A percentile compares a stretch with the other conserved stretches of the same genome.
Conservation (phyloP, 2,113 vertebrate genomes). For the Brachionichthys hirsutus region DNA sequence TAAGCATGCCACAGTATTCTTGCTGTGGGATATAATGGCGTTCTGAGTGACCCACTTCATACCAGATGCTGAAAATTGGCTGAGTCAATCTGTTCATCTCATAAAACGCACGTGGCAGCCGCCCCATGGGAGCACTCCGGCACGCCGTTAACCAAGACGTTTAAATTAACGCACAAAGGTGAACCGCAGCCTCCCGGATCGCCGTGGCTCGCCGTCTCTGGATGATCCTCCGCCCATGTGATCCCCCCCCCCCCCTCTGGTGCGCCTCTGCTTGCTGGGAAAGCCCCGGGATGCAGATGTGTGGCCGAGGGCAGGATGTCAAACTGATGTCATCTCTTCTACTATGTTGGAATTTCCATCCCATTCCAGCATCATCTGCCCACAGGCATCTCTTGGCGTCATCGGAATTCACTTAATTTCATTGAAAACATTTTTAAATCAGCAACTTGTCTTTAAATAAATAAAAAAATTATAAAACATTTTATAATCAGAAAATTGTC, state of each 20-base stretch:
- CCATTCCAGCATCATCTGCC: not conserved
- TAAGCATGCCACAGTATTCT: not conserved
- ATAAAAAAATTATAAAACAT: no score
- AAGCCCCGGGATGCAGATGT: conserved; percentile 26
- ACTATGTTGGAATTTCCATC: conserved; percentile 15
- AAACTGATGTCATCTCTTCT: conserved; percentile 25
- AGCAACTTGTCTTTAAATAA: no score
- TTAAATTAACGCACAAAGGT: conserved; percentile 61
- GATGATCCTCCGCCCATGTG: conserved; percentile 33
- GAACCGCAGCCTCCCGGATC: conserved; percentile 45
- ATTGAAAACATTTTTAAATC: no score
- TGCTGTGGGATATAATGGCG: conserved; percentile 2
- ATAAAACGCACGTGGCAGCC: conserved; percentile 3
- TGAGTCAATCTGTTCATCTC: conserved; percentile 26
- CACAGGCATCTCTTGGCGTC: no score
- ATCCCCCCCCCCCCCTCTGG: conserved; percentile 3
- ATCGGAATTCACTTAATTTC: no score
- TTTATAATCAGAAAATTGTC: no score
- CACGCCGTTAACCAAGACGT: conserved; percentile 24
- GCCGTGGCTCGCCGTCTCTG: conserved; percentile 7
- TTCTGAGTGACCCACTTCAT: not conserved
- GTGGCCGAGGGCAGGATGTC: conserved; percentile 15
- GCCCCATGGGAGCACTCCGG: conserved; percentile 28
- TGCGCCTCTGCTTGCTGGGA: conserved; percentile 28
- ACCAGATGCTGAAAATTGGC: conserved; percentile 8